Conservation (phyloP, 2,113 vertebrate species). For the Asarcornis scutulata region DNA sequence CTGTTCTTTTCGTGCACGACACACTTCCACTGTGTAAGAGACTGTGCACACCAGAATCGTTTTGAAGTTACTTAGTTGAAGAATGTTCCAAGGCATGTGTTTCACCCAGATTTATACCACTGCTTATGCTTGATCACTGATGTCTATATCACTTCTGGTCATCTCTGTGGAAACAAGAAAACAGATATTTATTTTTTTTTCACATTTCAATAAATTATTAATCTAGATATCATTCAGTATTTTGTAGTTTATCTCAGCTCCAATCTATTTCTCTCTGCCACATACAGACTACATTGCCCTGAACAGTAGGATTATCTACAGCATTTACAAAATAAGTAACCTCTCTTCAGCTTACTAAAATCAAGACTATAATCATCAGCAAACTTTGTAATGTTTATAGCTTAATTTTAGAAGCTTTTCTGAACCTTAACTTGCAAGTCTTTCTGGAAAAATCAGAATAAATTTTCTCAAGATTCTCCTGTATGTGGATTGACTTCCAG, state of each 20-base stretch:
- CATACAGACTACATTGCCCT: not conserved
- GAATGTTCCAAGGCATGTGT: not conserved
- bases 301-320: not conserved
- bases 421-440: not conserved
- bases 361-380: not conserved
- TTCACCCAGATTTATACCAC: not conserved
- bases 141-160: not conserved
- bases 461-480: not conserved
- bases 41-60: not conserved
- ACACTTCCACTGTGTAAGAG: not conserved
- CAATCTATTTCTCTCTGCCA: not conserved
- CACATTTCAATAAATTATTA: not conserved
- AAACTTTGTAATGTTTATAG: not conserved
- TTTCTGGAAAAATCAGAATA: not conserved
- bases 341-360: not conserved
- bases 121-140: not conserved
- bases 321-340: not conserved
- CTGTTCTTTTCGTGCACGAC: not conserved
- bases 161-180: not conserved
- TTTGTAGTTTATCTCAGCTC: not conserved
- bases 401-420: not conserved
- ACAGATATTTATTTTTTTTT: accelerated
- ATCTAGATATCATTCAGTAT: not conserved
- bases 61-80: not conserved
- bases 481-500: not conserved